phyloP scores from a whole-genome alignment of 2,797 vertebrate species.

The Erethizon dorsatum region DNA sequence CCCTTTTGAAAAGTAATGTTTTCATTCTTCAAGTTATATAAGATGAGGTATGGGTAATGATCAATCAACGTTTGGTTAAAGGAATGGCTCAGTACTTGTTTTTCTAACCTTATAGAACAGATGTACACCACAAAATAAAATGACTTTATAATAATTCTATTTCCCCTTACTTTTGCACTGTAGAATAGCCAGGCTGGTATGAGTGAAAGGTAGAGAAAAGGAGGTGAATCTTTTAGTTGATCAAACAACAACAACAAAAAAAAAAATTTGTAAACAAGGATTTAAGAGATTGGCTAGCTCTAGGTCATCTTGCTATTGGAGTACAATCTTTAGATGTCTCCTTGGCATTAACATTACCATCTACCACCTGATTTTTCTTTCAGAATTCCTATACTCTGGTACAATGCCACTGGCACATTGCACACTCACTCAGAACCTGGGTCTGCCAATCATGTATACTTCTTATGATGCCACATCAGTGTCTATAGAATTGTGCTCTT shows the following conservation, averaged over 20 bases:
- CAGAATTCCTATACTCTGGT: background rate
- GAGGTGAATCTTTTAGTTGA: slow-evolving; percentile 4
- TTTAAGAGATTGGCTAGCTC: background rate
- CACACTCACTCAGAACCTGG: background rate
- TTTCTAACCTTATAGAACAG: background rate
- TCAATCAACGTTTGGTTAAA: slow-evolving; percentile 1
- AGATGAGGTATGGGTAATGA: background rate
- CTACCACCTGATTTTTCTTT: background rate
- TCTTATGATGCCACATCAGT: background rate
- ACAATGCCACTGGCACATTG: background rate
- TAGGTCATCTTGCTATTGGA: background rate
- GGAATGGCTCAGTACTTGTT: background rate
- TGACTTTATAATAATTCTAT: background rate
- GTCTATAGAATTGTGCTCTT: background rate
- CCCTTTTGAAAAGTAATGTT: slow-evolving; percentile 29
- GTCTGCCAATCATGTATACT: background rate
- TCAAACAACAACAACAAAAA: background rate
- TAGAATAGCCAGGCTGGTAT: background rate
- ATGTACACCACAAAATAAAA: background rate
- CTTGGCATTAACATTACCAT: background rate
- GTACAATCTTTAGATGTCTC: background rate
- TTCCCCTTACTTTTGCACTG: background rate
- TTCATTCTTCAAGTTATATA: slow-evolving; percentile 9
- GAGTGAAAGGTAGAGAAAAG: background rate
- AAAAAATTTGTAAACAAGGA: background rate